A percentile compares a stretch with the other conserved stretches of the same genome.
Evolutionary conservation across 2,797 vertebrate species (phyloP).

Genomic region (Characodon lateralis): DNA sequence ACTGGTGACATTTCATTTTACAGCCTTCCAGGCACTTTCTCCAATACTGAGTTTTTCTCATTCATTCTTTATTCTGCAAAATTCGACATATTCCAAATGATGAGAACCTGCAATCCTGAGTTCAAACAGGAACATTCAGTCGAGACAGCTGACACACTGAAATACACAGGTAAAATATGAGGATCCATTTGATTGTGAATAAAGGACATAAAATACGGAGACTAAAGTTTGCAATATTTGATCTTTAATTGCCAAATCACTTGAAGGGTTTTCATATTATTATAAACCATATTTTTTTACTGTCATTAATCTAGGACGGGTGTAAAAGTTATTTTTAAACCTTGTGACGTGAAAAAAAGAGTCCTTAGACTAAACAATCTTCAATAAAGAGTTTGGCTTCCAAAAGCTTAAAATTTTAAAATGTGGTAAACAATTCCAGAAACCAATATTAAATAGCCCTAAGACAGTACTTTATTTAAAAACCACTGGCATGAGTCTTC

Average conservation of each 20-base stretch:
- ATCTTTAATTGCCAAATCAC: neutral
- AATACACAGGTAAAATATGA: constrained; percentile 34
- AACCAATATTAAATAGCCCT: neutral
- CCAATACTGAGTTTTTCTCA: constrained; percentile 30
- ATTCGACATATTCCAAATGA: constrained; percentile 30
- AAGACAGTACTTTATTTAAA: neutral
- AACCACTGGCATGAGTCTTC: neutral
- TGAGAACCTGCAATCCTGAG: constrained; percentile 10
- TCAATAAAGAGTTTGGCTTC: neutral
- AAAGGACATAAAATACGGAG: neutral
- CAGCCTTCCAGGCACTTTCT: constrained; percentile 37
- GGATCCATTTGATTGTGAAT: constrained; percentile 27
- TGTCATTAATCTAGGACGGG: neutral
- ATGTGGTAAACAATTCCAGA: neutral
- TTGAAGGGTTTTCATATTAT: neutral
- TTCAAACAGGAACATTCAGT: constrained; percentile 44
- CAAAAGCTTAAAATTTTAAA: neutral
- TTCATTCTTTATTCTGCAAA: constrained; percentile 41
- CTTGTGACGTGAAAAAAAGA: neutral
- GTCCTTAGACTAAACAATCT: neutral
- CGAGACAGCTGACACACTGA: constrained; percentile 42
- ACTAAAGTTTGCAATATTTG: neutral
- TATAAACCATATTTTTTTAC: too few relatives aligned
- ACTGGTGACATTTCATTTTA: constrained; percentile 67
- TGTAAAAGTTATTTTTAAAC: neutral